Evolutionary conservation across 1,140 invertebrate genomes (phyloP).

Genomic region (Magallana gigas): DNA sequence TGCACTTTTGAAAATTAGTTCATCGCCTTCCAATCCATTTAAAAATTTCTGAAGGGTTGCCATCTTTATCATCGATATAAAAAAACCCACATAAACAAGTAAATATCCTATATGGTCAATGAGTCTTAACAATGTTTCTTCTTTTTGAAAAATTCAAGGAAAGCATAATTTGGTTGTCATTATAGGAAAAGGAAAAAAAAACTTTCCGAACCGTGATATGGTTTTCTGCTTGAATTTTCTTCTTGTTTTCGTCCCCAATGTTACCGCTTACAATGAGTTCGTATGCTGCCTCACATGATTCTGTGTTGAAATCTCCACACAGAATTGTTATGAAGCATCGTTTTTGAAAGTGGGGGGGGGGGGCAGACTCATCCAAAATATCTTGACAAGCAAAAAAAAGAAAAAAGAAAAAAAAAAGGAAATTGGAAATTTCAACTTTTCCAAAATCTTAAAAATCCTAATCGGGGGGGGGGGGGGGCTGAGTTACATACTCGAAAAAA

Average conservation of each 20-base stretch:
- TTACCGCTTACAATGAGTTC: not conserved
- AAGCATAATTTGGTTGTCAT: not conserved
- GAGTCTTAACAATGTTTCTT: no score
- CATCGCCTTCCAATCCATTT: not conserved
- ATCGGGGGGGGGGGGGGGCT: no score
- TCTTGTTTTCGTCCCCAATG: not conserved
- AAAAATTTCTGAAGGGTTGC: not conserved
- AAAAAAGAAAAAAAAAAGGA: no score
- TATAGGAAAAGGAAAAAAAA: not conserved
- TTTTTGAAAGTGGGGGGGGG: no score
- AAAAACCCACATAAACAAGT: not conserved
- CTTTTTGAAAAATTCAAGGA: not conserved
- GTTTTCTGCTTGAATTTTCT: not conserved
- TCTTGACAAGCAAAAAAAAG: no score
- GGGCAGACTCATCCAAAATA: no score
- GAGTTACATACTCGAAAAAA: no score
- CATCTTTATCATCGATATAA: not conserved
- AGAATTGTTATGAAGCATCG: not conserved
- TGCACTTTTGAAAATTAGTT: not conserved
- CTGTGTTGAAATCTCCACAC: constrained; percentile 9
- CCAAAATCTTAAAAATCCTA: no score
- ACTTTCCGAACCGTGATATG: not conserved
- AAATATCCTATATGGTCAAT: not conserved
- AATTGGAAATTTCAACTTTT: no score
- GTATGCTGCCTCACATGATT: not conserved